Evolutionary conservation across 2,797 vertebrate genomes (phyloP).

Genomic region (Lepilemur septentrionalis): DNA sequence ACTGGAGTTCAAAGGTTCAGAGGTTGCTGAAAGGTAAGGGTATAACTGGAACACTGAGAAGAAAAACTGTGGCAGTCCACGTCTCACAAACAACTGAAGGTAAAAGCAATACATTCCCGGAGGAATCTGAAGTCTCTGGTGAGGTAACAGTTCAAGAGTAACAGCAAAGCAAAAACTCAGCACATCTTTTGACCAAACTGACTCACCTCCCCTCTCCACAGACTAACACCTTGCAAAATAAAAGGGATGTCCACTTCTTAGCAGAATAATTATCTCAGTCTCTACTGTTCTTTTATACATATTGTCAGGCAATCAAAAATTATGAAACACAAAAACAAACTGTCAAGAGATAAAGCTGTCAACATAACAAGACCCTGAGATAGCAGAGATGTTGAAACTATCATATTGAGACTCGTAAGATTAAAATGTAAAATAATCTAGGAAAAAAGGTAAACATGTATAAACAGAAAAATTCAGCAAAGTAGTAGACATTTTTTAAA

Average conservation of each 20-base stretch:
- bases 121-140: neutral
- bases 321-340: neutral
- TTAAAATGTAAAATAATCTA: neutral
- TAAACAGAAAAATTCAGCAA: neutral
- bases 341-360: neutral
- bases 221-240: neutral
- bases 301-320: neutral
- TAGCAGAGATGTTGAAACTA: neutral
- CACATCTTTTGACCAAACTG: neutral
- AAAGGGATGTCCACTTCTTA: neutral
- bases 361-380: conserved; percentile 12
- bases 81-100: neutral
- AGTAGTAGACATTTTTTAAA: neutral
- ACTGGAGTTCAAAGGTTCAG: neutral
- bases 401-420: neutral
- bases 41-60: neutral
- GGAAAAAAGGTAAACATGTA: neutral
- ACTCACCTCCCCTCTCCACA: neutral
- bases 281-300: neutral
- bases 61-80: neutral
- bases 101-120: neutral
- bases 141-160: neutral
- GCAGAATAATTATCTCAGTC: neutral
- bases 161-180: neutral
- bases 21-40: neutral